Conservation (phyloP, 1,140 invertebrate genomes). For the Drosophila rufa region DNA sequence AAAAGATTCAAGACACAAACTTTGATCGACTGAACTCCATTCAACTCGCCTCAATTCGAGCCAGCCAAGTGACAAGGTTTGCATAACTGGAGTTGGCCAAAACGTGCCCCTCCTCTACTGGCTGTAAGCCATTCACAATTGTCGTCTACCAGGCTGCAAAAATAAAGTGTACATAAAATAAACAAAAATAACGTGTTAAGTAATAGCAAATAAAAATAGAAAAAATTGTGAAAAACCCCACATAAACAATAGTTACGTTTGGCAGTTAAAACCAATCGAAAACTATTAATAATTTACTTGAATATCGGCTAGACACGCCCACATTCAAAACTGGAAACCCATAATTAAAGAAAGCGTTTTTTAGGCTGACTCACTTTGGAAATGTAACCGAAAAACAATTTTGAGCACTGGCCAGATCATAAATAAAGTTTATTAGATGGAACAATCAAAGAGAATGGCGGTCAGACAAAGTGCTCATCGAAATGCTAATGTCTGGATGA, state of each 20-base stretch:
- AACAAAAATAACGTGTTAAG: slow-evolving; percentile 39
- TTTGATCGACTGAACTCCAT: slow-evolving; percentile 22
- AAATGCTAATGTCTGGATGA: slow-evolving; percentile 48
- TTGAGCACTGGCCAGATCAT: slow-evolving; percentile 10
- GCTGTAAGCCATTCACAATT: slow-evolving; percentile 5
- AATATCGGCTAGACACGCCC: slow-evolving; percentile 25
- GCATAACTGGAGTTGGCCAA: slow-evolving; percentile 39
- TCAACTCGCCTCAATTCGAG: slow-evolving; percentile 8
- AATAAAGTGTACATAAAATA: slow-evolving; percentile 20
- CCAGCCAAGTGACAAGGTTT: slow-evolving; percentile 32
- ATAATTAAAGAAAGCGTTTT: slow-evolving; percentile 4
- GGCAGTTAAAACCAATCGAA: slow-evolving; percentile 9
- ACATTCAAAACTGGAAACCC: slow-evolving; percentile 4
- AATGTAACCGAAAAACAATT: not conserved
- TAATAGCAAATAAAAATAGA: slow-evolving; percentile 35
- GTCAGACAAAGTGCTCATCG: slow-evolving; percentile 21
- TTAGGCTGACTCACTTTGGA: slow-evolving; percentile 15
- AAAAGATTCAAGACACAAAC: slow-evolving; percentile 75
- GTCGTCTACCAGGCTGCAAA: slow-evolving; percentile 11
- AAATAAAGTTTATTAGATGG: slow-evolving; percentile 49
- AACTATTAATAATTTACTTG: slow-evolving; percentile 16
- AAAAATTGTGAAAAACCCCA: slow-evolving; percentile 3
- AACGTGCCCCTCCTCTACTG: slow-evolving; percentile 12
- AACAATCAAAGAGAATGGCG: slow-evolving; percentile 38
- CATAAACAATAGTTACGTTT: not conserved